Evolutionary conservation across 2,797 vertebrate species (phyloP), one percentile per base, ranked within the genome.

Genomic region (Melanotaenia maccullochi): DNA sequence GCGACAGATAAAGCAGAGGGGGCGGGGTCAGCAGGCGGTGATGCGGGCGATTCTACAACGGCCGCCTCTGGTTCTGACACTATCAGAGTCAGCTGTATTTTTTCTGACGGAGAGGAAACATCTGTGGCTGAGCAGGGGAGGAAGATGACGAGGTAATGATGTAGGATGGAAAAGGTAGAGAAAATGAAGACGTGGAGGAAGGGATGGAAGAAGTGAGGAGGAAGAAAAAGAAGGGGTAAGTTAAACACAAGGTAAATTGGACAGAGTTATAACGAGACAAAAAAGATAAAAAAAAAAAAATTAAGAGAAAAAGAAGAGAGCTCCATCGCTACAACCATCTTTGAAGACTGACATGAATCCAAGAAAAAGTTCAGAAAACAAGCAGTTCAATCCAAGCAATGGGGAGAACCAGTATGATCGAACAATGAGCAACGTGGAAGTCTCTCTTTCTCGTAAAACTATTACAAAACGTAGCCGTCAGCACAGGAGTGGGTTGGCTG

Each of bases 41-140:
- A 20, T 9, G 49, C 12, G 0, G 71, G 11, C 3, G 75, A 4
- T 32, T 76, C 76, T 5, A 67, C 1, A 5, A 16, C 1, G 32
- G 16, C n/a, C 22, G 0, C 38, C 20, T 64, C 61, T 30, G 87
- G 62, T 36, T 90, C 85, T 16, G 86, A 75, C 16, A 65, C 74
- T 0, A 58, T 69, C 62, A 73, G 42, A 22, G 55, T 75, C 68
- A 70, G 70, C 40, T 38, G 65, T 33, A 13, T n/a, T 68, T 67
- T 24, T 60, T 51, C 76, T 55, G 68, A 30, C 60, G 74, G 35
- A 68, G 70, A 56, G 0, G 49, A 65, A 55, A 59, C 9, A 0
- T 81, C 62, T 35, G 5, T 1, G 13, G 60, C 71, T 70, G 71
- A 69, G 14, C 7, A 55, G 16, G 2, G 3, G 51, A 22, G 32